A percentile compares a stretch with the other conserved stretches of the same genome.
phyloP scores from a whole-genome alignment of 2,888 invertebrate genomes.

The Chymomyza fuscimana region DNA sequence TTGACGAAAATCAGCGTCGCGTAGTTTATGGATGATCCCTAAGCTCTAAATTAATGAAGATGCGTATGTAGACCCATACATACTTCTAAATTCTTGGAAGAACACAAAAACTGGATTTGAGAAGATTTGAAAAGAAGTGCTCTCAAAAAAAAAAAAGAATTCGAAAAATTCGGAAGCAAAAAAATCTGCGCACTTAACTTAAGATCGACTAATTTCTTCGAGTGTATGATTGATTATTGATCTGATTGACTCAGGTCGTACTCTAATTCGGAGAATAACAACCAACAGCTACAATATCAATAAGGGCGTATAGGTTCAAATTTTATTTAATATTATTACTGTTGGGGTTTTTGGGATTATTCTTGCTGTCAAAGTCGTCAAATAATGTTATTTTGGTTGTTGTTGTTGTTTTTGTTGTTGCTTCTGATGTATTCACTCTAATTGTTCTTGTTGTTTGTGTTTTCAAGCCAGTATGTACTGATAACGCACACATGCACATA shows the following conservation, averaged over 20 bases:
- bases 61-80: too few relatives aligned
- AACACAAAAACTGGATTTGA: too few relatives aligned
- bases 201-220: too few relatives aligned
- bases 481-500: conserved; percentile 45
- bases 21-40: too few relatives aligned
- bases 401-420: conserved; percentile 28
- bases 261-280: neutral
- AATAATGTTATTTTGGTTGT: neutral
- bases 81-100: too few relatives aligned
- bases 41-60: too few relatives aligned
- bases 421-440: conserved; percentile 65
- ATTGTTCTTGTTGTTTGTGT: conserved; percentile 25
- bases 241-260: neutral
- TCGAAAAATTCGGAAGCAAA: too few relatives aligned
- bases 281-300: conserved; percentile 12
- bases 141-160: too few relatives aligned
- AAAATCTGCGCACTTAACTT: too few relatives aligned
- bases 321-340: neutral
- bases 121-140: too few relatives aligned
- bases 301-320: conserved; percentile 1
- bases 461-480: conserved; percentile 31
- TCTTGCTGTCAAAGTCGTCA: neutral
- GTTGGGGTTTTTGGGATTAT: neutral
- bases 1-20: too few relatives aligned
- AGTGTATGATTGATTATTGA: neutral